phyloP scores from a whole-genome alignment of 2,797 vertebrate genomes.

The Acanthopagrus latus region DNA sequence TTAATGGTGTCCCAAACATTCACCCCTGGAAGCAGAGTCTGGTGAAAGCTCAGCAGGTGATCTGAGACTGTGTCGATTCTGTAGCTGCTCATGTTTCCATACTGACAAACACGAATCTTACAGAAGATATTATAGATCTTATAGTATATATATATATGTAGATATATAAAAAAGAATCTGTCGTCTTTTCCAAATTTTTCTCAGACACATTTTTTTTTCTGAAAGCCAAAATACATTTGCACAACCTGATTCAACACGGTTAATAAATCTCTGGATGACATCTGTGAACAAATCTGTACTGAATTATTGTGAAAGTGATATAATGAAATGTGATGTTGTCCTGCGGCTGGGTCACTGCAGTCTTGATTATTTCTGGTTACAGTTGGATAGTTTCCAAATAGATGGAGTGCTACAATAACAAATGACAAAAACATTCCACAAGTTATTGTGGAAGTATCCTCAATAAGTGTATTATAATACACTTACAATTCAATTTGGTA shows the following conservation, averaged over 20 bases:
- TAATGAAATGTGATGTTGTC: neutral
- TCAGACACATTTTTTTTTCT: no score
- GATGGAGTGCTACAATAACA: neutral
- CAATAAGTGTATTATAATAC: neutral
- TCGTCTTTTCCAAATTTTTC: neutral
- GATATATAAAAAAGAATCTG: neutral
- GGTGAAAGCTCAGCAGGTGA: constrained; percentile 17
- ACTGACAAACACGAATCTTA: no score
- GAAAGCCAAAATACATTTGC: no score
- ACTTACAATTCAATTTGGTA: neutral
- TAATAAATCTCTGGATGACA: neutral
- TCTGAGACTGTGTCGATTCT: neutral
- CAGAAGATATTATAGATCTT: neutral
- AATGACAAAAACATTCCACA: neutral
- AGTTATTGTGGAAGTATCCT: neutral
- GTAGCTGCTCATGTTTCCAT: neutral
- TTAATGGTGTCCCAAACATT: neutral
- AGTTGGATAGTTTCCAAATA: neutral
- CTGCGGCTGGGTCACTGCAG: neutral
- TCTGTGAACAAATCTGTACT: neutral
- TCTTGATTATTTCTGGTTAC: neutral
- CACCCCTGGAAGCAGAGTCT: constrained; percentile 6
- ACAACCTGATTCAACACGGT: neutral
- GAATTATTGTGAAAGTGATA: neutral
- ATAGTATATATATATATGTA: no score